Evolutionary conservation across 1,140 invertebrate species (phyloP).

Genomic region (Maconellicoccus hirsutus): DNA sequence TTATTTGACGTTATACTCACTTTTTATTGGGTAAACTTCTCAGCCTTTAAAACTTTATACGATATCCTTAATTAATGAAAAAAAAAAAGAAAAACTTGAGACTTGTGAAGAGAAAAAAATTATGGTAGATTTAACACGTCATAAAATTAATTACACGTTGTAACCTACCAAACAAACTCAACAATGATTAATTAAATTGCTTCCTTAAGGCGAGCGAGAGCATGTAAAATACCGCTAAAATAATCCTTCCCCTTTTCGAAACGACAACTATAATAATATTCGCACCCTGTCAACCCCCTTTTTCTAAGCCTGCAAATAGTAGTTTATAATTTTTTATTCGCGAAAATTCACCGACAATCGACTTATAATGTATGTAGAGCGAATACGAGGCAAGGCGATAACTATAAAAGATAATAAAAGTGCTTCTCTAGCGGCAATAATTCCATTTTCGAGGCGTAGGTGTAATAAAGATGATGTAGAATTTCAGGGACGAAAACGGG

Average conservation of each 20-base stretch:
- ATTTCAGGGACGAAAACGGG: neutral
- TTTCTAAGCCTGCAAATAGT: neutral
- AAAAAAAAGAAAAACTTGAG: no score
- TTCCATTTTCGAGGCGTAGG: conserved; percentile 17
- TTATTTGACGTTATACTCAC: no score
- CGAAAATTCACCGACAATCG: conserved; percentile 15
- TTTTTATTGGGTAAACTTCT: no score
- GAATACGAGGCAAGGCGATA: neutral
- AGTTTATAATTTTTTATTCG: conserved; percentile 17
- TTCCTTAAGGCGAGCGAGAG: neutral
- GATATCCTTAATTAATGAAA: no score
- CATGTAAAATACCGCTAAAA: neutral
- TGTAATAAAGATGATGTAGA: conserved; percentile 19
- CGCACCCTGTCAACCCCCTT: neutral
- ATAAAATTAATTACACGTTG: conserved; percentile 19
- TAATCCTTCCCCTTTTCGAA: neutral
- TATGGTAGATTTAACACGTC: neutral
- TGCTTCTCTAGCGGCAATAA: neutral
- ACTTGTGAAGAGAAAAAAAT: neutral
- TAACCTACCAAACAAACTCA: neutral
- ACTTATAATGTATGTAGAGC: conserved; percentile 18
- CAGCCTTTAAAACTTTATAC: no score
- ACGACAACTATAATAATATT: neutral
- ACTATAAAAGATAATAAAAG: conserved; percentile 23
- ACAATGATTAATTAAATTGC: conserved; percentile 19